Evolutionary conservation across 2,888 invertebrate genomes (phyloP).

Genomic region (Anthrax anthrax): DNA sequence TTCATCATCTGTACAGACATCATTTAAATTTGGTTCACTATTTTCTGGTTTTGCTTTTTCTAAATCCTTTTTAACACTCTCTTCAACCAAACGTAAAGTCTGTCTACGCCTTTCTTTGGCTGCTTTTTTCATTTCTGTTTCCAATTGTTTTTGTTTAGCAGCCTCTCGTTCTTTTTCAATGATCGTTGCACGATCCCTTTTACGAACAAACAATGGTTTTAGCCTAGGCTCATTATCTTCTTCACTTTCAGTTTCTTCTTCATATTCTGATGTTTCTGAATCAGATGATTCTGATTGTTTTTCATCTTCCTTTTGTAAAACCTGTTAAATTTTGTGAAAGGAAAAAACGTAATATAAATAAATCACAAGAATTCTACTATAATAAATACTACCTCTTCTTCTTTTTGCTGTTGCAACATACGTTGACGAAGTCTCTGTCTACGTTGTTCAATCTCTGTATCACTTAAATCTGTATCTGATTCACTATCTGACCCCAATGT

Average conservation of each 20-base stretch:
- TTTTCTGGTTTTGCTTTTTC: conserved; percentile 48
- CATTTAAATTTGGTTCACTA: conserved; percentile 63
- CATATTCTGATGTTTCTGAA: conserved; percentile 66
- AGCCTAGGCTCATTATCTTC: conserved; percentile 83
- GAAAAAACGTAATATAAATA: background rate
- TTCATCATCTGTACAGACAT: conserved; percentile 87
- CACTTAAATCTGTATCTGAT: conserved; percentile 73
- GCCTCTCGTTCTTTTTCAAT: conserved; percentile 87
- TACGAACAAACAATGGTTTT: conserved; percentile 89
- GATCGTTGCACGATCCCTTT: conserved; percentile 86
- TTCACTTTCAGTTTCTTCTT: conserved; percentile 70
- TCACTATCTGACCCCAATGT: conserved; percentile 40
- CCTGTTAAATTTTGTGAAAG: conserved; percentile 9
- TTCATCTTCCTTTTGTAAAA: conserved; percentile 40
- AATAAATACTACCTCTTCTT: conserved; percentile 57
- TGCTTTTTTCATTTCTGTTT: conserved; percentile 66
- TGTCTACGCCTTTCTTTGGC: conserved; percentile 81
- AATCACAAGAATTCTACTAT: too few relatives aligned
- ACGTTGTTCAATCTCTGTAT: conserved; percentile 72
- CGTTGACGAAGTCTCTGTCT: conserved; percentile 51
- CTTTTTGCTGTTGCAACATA: conserved; percentile 55
- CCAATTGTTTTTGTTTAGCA: conserved; percentile 68
- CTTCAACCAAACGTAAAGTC: conserved; percentile 80
- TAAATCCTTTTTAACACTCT: conserved; percentile 71
- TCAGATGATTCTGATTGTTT: conserved; percentile 47